Base-by-base conservation (phyloP, 2,888 invertebrate species). In the Ornithoptera priamus region DNA sequence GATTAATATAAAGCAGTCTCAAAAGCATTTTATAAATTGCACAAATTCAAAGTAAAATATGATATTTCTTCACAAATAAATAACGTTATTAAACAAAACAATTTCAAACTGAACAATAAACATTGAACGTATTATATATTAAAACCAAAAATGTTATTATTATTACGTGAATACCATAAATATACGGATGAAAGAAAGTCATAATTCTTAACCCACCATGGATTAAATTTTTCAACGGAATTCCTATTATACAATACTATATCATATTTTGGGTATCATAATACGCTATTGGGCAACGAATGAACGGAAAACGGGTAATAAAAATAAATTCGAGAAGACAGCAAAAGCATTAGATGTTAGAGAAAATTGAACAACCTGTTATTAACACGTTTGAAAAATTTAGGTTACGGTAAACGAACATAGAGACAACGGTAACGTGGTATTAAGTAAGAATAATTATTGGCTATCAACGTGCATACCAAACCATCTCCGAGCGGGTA, bases 271-370 rank as follows among this genome's bases (percentile, higher is more conserved):
- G 22, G 46, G 58, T 53, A 68, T 12, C 57, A 59, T 67, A 61
- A 50, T 67, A 62, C 39, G 50, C 42, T 67, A 63, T 70, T 66
- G 60, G 20, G 67, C 64, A 71, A 67, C 65, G 60, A 30, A 59
- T 59, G 63, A 70, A 58, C 67, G 70, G 67, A 67, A 15, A 64
- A 71, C 65, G 57, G 46, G 64, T 58, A 67, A 71, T 71, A 71
- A 71, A 71, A 71, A 67, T 71, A 70, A 64, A 67, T 67, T 70
- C 67, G 63, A 60, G 65, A 63, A 67, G 70, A 70, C 67, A 64
- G 67, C 59, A 60, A 67, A 64, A 65, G 64, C 61, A 67, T 59
- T 60, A 71, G 67, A 63, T 36, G 67, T 67, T 71, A 50, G 61
- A 67, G 67, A 67, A 65, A 67, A 65, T 67, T 67, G 60, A 64